phyloP scores from a whole-genome alignment of 1,140 invertebrate genomes.

The Araneus ventricosus region DNA sequence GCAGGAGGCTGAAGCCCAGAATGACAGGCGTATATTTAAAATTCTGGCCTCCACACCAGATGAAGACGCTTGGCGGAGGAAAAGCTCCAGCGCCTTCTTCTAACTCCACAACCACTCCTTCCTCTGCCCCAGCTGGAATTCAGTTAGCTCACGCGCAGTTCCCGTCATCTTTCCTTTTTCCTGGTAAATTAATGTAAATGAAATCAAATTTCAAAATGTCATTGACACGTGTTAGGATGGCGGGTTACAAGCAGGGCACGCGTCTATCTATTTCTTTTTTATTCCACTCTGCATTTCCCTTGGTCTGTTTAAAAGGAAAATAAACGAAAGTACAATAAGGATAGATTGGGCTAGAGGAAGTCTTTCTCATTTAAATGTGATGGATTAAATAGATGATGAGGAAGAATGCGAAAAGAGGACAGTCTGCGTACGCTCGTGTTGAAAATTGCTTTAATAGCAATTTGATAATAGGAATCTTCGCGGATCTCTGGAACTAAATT shows the following conservation, averaged over 20 bases:
- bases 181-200: slow-evolving; percentile 50
- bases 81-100: background rate
- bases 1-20: background rate
- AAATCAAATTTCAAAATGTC: slow-evolving; percentile 48
- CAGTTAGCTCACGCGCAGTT: background rate
- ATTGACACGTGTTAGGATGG: slow-evolving; percentile 19
- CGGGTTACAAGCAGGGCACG: background rate
- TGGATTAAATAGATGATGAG: too few relatives aligned
- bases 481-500: too few relatives aligned
- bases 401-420: too few relatives aligned
- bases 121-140: background rate
- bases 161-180: background rate
- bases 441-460: too few relatives aligned
- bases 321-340: background rate
- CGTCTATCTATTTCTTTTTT: background rate
- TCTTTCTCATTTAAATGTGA: background rate
- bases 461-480: too few relatives aligned
- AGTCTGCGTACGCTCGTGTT: too few relatives aligned
- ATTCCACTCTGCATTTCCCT: background rate
- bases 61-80: background rate
- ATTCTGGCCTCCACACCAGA: background rate
- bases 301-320: background rate
- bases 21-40: slow-evolving; percentile 56
- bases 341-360: background rate
- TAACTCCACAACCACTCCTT: background rate